phyloP scores from a whole-genome alignment of 2,113 vertebrate genomes.

The Ochotona princeps region DNA sequence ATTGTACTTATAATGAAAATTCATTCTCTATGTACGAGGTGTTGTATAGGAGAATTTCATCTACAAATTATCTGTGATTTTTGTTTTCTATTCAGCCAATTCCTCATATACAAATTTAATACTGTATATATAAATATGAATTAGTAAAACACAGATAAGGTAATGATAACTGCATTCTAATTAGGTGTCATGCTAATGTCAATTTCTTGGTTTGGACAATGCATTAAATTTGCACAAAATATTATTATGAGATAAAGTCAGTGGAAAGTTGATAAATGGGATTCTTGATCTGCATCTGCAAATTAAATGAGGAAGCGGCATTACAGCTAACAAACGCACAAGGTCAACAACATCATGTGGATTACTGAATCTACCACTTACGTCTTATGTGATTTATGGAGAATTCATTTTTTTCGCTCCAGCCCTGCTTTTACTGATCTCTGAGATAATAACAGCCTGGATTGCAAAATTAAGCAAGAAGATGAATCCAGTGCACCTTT shows the following conservation, averaged over 20 bases:
- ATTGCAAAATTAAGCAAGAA: background rate
- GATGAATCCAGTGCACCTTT: background rate
- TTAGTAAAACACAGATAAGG: constrained; percentile 12
- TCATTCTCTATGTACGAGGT: constrained; percentile 53
- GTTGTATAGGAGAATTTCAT: constrained; percentile 4
- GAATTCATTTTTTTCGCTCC: background rate
- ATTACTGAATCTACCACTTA: background rate
- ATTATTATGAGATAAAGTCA: background rate
- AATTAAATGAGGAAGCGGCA: background rate
- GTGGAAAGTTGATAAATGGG: background rate
- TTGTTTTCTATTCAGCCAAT: background rate
- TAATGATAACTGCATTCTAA: background rate
- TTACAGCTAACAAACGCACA: background rate
- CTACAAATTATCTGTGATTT: constrained; percentile 56
- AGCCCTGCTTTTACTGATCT: background rate
- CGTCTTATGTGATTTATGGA: background rate
- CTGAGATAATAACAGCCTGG: background rate
- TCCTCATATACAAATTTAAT: constrained; percentile 9
- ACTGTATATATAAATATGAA: background rate
- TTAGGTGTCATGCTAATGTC: background rate
- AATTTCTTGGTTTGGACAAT: background rate
- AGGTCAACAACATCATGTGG: background rate
- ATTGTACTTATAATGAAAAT: constrained; percentile 64
- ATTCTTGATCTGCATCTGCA: background rate
- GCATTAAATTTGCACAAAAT: background rate